phyloP scores from a whole-genome alignment of 2,888 invertebrate genomes.

The Catonia carolina region DNA sequence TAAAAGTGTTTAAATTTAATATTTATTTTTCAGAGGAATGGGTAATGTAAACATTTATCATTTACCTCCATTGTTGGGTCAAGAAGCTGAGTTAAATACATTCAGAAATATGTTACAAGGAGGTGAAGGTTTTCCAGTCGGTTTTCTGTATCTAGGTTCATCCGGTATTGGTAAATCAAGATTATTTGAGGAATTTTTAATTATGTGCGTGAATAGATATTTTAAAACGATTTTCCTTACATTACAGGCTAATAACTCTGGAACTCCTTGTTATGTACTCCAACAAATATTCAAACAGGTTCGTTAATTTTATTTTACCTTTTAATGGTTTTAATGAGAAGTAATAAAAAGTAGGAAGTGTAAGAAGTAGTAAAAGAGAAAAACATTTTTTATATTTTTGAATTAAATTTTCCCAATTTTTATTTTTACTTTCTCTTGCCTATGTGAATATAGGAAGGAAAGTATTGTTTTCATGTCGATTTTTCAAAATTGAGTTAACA shows the following conservation, averaged over 20 bases:
- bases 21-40: too few species aligned
- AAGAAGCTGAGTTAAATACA: neutral
- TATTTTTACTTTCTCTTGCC: too few species aligned
- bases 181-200: conserved; percentile 47
- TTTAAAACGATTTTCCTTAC: conserved; percentile 31
- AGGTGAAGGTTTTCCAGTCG: conserved; percentile 37
- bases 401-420: too few species aligned
- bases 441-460: too few species aligned
- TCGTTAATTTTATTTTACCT: too few species aligned
- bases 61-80: neutral
- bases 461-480: too few species aligned
- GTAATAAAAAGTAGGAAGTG: too few species aligned
- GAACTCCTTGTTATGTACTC: conserved; percentile 30
- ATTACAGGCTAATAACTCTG: conserved; percentile 24
- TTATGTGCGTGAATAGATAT: conserved; percentile 31
- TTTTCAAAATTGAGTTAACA: too few species aligned
- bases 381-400: too few species aligned
- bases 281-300: conserved; percentile 36
- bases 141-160: conserved; percentile 51
- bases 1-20: too few species aligned
- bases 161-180: conserved; percentile 53
- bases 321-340: too few species aligned
- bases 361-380: too few species aligned
- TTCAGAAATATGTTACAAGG: neutral
- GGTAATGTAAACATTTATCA: neutral